Base-by-base conservation (phyloP, 2,113 vertebrate species). In the Tragulus kanchil region DNA sequence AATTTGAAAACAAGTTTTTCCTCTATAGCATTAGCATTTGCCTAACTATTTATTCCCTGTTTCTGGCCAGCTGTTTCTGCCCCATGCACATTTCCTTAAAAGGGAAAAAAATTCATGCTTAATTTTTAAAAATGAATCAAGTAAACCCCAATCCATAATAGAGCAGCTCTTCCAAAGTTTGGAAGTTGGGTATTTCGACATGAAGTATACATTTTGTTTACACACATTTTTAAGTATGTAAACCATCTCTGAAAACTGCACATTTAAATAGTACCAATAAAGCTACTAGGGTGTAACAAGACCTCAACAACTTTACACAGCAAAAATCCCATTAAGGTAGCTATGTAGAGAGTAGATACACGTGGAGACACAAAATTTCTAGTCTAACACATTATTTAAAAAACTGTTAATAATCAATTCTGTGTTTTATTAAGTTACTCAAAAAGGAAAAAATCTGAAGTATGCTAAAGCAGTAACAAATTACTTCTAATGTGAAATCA, bases 51-150 rank as follows among this genome's bases (percentile, higher is more conserved):
- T n/a, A n/a, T n/a, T n/a, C n/a, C n/a, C n/a, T n/a, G n/a, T n/a
- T n/a, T n/a, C n/a, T n/a, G n/a, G n/a, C n/a, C n/a, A n/a, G n/a
- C n/a, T n/a, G n/a, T n/a, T n/a, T n/a, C n/a, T n/a, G n/a, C n/a
- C n/a, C n/a, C n/a, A n/a, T n/a, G n/a, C n/a, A n/a, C n/a, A n/a
- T n/a, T n/a, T n/a, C n/a, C n/a, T n/a, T n/a, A n/a, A n/a, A n/a
- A n/a, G n/a, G n/a, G n/a, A n/a, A n/a, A n/a, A n/a, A n/a, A n/a
- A 85, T 61, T 92, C 94, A 97, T 4, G 58, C 93, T 97, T 81
- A 92, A 36, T 69, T 75, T 48, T 75, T n/a, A 48, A 36, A 6
- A n/a, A 81, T 28, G 65, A 93, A 59, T 91, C 69, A 95, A 97
- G 78, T 84, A 94, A 95, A 83, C 26, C 79, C 71, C 94, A 92